Evolutionary conservation across 2,888 invertebrate species (phyloP), one percentile per base, ranked within the genome.

Genomic region (Chrysopilus asiliformis): DNA sequence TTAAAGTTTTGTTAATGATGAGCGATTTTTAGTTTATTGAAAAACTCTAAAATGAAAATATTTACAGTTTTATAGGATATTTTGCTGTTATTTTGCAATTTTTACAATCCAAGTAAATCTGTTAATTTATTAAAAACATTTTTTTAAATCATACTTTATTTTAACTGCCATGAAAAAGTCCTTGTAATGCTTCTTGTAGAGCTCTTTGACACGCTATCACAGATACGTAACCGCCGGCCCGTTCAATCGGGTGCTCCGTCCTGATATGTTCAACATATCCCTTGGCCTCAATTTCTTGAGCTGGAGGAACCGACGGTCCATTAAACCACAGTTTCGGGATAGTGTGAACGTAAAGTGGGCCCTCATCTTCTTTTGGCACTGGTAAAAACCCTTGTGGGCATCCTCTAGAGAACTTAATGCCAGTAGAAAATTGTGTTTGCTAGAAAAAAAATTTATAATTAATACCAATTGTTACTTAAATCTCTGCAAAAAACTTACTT

Each of bases 211-310:
- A 91, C 0, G 89, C 85, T 47, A 87, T 67, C 3, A 73, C 73
- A 0, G 85, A 72, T n/a, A 72, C 72, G 57, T 83, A 94, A 2
- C 95, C 94, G 8, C 91, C 91, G 1, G 89, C 89, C 45, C 75
- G 72, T 59, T 94, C 91, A 14, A 72, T 65, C 16, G 72, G 70
- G 22, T 67, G 77, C 49, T 87, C 85, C 3, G 66, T 50, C 68
- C 67, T 65, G 24, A 93, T 75, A 60, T 91, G 80, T 14, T 70
- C 57, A 42, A 85, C 66, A 54, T 83, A 93, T 3, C 82, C 82
- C 38, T 69, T 64, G 3, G 53, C 56, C 32, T 72, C 66, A 15
- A 93, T 67, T 31, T 82, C 76, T 2, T 67, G 61, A 36, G 70
- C 56, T 2, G 61, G 53, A 0, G 89, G 90, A 3, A 80, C 71